Evolutionary conservation across 2,888 invertebrate genomes (phyloP).

Genomic region (Chymomyza caudatula): DNA sequence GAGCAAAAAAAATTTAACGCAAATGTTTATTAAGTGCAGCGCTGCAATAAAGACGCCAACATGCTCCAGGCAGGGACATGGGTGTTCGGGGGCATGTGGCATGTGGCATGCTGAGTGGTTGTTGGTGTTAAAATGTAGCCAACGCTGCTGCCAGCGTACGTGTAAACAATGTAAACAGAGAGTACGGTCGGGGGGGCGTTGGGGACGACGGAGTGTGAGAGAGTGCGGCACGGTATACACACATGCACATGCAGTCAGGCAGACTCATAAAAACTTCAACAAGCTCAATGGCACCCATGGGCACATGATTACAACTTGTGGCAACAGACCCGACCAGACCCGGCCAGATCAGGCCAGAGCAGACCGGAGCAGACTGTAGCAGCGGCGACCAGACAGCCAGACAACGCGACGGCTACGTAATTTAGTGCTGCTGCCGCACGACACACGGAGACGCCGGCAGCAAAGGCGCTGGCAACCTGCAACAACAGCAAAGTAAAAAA

Average conservation of each 20-base stretch:
- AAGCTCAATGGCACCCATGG: constrained; percentile 66
- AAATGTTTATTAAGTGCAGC: constrained; percentile 68
- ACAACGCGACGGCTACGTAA: constrained; percentile 39
- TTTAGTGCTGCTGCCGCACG: constrained; percentile 44
- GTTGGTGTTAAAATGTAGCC: constrained; percentile 19
- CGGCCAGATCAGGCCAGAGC: constrained; percentile 3
- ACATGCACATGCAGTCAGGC: constrained; percentile 28
- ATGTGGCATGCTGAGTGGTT: constrained; percentile 5
- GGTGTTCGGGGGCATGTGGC: not conserved
- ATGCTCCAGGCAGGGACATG: constrained; percentile 29
- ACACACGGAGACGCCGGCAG: not conserved
- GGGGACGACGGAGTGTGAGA: not conserved
- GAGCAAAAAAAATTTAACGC: constrained; percentile 52
- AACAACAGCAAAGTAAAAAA: not conserved
- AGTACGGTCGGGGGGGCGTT: not conserved
- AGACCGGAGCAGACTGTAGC: not conserved
- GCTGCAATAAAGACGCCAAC: constrained; percentile 66
- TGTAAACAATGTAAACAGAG: constrained; percentile 58
- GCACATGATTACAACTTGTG: constrained; percentile 63
- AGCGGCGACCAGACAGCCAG: constrained; percentile 11
- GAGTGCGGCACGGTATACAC: constrained; percentile 1
- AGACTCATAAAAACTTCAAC: constrained; percentile 69
- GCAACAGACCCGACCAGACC: constrained; percentile 37
- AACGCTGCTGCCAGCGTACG: constrained; percentile 38
- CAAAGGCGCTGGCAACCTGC: not conserved